Evolutionary conservation across 92 coral and sea anemone species (phyloP).

Genomic region (Metridium senile): DNA sequence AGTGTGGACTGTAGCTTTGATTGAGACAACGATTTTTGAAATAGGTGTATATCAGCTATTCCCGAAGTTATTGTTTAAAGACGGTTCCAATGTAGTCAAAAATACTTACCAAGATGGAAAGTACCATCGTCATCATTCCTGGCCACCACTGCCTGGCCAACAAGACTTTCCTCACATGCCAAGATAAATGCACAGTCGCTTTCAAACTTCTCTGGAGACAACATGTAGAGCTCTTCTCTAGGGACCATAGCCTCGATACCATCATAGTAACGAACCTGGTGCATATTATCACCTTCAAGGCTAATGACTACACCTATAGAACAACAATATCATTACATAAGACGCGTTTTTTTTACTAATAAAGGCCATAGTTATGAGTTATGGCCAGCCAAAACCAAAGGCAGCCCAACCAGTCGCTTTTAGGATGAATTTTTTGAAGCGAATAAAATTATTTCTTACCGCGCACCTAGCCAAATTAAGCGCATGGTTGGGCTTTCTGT

Average conservation of each 20-base stretch:
- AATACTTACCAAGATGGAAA: constrained; percentile 83
- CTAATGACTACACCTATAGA: constrained; percentile 62
- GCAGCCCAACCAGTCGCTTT: no score
- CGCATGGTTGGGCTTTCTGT: neutral
- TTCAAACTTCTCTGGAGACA: constrained; percentile 88
- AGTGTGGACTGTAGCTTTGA: no score
- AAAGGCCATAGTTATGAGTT: no score
- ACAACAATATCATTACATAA: neutral
- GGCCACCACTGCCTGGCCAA: constrained; percentile 98
- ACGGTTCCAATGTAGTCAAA: no score
- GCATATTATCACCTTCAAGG: constrained; percentile 61
- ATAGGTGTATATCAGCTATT: no score
- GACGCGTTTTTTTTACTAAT: neutral
- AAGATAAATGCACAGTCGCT: constrained; percentile 87
- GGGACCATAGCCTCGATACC: constrained; percentile 92
- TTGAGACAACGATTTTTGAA: no score
- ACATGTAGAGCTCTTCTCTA: constrained; percentile 85
- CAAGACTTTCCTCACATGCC: constrained; percentile 89
- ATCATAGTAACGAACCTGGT: constrained; percentile 88
- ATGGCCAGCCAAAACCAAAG: no score
- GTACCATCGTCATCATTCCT: constrained; percentile 91
- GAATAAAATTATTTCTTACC: neutral
- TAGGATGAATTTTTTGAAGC: no score
- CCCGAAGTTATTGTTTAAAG: no score
- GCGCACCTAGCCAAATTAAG: no score